Base-by-base conservation (phyloP, 2,888 invertebrate species). In the Cyaniris semiargus region DNA sequence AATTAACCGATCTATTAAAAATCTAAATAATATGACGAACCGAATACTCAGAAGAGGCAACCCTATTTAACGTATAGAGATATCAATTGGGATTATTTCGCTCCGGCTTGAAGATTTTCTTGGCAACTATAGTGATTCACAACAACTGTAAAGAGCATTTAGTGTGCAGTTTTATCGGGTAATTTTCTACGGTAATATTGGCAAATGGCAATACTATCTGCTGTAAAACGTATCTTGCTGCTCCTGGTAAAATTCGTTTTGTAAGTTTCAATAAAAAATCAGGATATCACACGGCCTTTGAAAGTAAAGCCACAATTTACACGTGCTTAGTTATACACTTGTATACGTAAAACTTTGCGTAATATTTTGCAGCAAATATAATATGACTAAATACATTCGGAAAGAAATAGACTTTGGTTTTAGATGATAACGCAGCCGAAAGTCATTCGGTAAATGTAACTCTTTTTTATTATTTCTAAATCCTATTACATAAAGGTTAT, bases 31-130 rank as follows among this genome's bases (percentile, higher is more conserved):
- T 58, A 58, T 10, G n/a, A 58, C 3, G 10, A n/a, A n/a, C 8
- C 3, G 58, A 21, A 21, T 66, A 27, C 23, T 66, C 2, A 1
- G 23, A 31, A 31, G 27, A 27, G 66, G 27, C 27, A 31, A 18
- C 66, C 66, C 66, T 66, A 66, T 27, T 58, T 31, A 66, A 83
- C 80, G 80, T 76, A 83, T 84, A 82, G 90, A 91, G 88, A 88
- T 88, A 88, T 92, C 90, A 88, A 83, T 81, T 79, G 82, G 86
- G 87, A 88, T 90, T 88, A 85, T 85, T 85, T 85, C 84, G 84
- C 86, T 86, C 87, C 86, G 85, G 78, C 71, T 92, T 91, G 92
- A 92, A 93, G 92, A 83, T 82, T 58, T 82, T 86, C 86, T 87
- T 87, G 87, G 87, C 86, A 86, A 81, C 83, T 81, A 81, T 83